Base-by-base conservation (phyloP, 2,888 invertebrate genomes). In the Drosophila paramelanica region DNA sequence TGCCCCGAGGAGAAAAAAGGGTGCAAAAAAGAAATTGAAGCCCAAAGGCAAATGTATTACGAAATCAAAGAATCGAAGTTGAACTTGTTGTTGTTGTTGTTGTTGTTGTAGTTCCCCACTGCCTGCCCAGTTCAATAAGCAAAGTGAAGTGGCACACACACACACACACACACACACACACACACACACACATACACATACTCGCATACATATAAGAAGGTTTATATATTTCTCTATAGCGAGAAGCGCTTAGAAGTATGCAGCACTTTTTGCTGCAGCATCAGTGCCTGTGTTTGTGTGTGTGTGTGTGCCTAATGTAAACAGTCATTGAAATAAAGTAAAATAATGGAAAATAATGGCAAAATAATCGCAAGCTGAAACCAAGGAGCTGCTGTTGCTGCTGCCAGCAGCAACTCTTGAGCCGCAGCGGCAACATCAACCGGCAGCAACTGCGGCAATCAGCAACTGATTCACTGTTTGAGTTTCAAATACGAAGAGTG, bases 301-400 rank as follows among this genome's bases (percentile, higher is more conserved):
- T 39, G n/a, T 68, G 65, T 67, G 67, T 60, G 51, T 67, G 73
- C 49, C 65, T 79, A 79, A 81, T 86, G 88, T 85, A 86, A 89
- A 86, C 88, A 86, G 86, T 86, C 88, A 85, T 86, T 88, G 88
- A 86, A 89, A 89, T 86, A 89, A 89, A 86, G 88, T 86, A 88
- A 84, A 84, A 84, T 84, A 85, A 86, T 88, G 88, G 86, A 88
- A 88, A 88, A 80, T 86, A 84, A 84, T 84, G 88, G 86, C 88
- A 73, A 84, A 84, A 84, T 86, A 84, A 84, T 84, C 88, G 83
- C 83, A 86, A 82, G 58, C 88, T 70, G 73, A 65, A 78, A 45
- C 61, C 65, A 67, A 73, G 67, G 14, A 65, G 74, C 20, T 41
- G 53, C 36, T 49, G 39, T 43, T 46, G 27, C 23, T 23, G 41